Percentiles rank a stretch among this genome's conserved stretches.
These are phyloP conservation scores for Coracias cyanogaster DNA, from an alignment of 2,797 vertebrate species.

Conservation along the genomic window DNA sequence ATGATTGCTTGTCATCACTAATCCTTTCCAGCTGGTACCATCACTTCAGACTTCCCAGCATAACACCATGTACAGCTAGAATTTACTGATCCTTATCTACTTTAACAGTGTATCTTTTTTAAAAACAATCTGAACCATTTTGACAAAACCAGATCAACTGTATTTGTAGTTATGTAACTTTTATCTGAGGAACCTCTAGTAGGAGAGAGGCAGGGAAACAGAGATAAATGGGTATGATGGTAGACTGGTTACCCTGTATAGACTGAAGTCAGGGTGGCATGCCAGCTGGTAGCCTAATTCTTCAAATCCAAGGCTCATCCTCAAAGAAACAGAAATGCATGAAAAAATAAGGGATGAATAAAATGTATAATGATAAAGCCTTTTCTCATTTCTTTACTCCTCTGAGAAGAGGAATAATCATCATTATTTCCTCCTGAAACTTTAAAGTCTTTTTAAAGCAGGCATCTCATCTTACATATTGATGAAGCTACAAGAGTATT, in stretches of 20 bases:
- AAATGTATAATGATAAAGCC: neutral
- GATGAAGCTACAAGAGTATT: neutral
- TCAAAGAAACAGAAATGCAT: neutral
- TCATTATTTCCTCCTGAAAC: neutral
- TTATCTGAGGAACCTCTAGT: neutral
- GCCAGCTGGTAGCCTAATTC: neutral
- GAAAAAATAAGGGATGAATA: neutral
- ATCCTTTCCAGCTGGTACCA: neutral
- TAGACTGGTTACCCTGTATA: neutral
- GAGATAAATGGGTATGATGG: neutral
- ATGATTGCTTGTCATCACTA: neutral
- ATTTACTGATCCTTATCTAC: neutral
- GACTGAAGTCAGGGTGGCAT: neutral
- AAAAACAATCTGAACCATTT: neutral
- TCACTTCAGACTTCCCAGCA: neutral
- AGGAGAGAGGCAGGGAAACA: neutral
- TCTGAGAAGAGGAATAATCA: neutral
- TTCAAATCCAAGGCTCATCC: neutral
- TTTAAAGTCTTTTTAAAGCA: neutral
- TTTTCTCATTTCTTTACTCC: neutral
- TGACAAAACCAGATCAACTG: neutral
- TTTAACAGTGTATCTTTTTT: neutral
- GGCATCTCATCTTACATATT: neutral
- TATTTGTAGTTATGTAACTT: neutral
- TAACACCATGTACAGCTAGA: neutral